phyloP scores from a whole-genome alignment of 2,888 invertebrate species.

The Lymantria monacha region DNA sequence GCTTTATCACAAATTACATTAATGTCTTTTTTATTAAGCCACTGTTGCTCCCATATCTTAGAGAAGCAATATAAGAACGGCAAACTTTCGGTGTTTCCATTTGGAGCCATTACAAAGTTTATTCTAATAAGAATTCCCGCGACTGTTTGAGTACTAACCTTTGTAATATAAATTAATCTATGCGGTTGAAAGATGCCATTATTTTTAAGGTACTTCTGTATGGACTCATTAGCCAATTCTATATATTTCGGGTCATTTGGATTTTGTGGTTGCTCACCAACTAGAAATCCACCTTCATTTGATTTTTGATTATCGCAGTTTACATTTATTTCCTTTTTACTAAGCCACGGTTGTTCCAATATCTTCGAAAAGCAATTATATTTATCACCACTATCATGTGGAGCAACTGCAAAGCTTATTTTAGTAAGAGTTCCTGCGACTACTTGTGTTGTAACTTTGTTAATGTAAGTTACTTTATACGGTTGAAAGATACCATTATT shows the following conservation, averaged over 20 bases:
- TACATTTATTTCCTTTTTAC: not conserved
- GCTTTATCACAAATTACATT: not conserved
- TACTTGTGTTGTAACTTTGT: constrained; percentile 27
- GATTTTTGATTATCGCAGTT: constrained; percentile 14
- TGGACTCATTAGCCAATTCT: constrained; percentile 27
- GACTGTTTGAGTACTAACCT: constrained; percentile 30
- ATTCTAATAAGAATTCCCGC: constrained; percentile 26
- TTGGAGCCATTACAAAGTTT: constrained; percentile 21
- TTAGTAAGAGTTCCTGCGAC: constrained; percentile 28
- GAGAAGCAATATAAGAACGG: constrained; percentile 24
- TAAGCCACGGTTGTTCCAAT: constrained; percentile 11
- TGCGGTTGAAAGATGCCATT: constrained; percentile 9
- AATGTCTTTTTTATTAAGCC: not conserved
- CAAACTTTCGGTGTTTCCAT: too few species aligned
- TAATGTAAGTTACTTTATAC: constrained; percentile 19
- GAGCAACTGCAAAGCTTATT: constrained; percentile 25
- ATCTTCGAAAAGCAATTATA: constrained; percentile 23
- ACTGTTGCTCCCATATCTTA: constrained; percentile 19
- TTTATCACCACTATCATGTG: constrained; percentile 1
- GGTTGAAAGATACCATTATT: constrained; percentile 4
- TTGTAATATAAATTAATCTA: constrained; percentile 17
- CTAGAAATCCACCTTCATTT: constrained; percentile 4
- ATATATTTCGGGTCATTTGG: constrained; percentile 22
- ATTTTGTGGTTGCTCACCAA: constrained; percentile 15
- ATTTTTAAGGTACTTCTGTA: constrained; percentile 30